These are phyloP conservation scores for Melanerpes aurifrons DNA, from an alignment of 2,113 vertebrate species.

Conservation along the genomic window DNA sequence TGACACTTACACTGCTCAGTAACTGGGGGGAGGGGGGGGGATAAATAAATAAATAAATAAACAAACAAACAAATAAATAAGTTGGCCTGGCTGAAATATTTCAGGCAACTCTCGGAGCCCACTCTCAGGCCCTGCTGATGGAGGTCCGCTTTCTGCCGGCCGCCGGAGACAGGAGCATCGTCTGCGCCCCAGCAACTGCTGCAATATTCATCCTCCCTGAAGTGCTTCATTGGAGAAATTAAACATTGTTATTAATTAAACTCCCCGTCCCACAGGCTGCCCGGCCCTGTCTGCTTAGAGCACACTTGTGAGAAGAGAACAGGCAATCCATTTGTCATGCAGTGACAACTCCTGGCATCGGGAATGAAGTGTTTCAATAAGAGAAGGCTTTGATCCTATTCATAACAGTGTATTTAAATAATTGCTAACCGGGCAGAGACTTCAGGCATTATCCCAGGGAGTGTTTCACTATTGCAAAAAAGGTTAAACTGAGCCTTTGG, in stretches of 20 bases:
- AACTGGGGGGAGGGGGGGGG: not conserved
- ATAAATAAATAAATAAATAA: not conserved
- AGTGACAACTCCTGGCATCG: constrained; percentile 48
- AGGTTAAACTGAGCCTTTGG: constrained; percentile 34
- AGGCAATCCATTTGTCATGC: constrained; percentile 48
- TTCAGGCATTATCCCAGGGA: constrained; percentile 44
- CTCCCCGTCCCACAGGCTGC: constrained; percentile 31
- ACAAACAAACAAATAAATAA: not conserved
- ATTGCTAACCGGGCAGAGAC: constrained; percentile 58
- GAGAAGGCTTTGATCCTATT: constrained; percentile 63
- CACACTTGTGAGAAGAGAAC: not conserved
- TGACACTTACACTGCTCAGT: constrained; percentile 74
- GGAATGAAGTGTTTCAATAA: constrained; percentile 61
- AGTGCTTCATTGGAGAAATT: constrained; percentile 51
- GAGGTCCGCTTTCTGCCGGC: not conserved
- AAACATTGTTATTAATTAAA: constrained; percentile 65
- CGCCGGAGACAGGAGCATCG: not conserved
- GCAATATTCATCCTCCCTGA: not conserved
- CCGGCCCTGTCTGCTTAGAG: constrained; percentile 13
- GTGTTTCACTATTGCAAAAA: constrained; percentile 22
- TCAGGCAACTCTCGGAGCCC: constrained; percentile 43
- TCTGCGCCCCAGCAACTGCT: not conserved
- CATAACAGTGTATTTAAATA: constrained; percentile 62
- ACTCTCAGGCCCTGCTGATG: constrained; percentile 30
- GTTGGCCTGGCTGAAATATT: constrained; percentile 47